Evolutionary conservation across 2,113 vertebrate species (phyloP).

Genomic region (Talpa occidentalis): DNA sequence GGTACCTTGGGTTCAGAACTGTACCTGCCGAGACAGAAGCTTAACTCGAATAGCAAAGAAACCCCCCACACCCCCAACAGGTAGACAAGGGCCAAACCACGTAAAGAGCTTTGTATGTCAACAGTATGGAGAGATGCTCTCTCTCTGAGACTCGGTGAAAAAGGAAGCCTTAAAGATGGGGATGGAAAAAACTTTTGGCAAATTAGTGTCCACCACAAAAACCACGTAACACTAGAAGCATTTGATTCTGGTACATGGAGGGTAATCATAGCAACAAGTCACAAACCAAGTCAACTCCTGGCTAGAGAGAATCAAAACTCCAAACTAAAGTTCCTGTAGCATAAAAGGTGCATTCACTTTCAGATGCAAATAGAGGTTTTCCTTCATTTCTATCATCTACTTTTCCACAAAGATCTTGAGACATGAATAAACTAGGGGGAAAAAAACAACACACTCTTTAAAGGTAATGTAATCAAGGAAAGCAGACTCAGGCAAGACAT

Average conservation of each 20-base stretch:
- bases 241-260: not conserved
- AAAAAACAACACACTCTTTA: not conserved
- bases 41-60: not conserved
- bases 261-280: slow-evolving; percentile 8
- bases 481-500: not conserved
- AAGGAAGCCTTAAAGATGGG: not conserved
- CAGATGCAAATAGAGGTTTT: not conserved
- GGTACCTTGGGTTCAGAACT: too few species aligned
- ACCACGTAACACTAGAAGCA: not conserved
- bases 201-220: not conserved
- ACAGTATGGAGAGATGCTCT: not conserved
- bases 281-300: not conserved
- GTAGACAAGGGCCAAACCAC: not conserved
- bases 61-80: too few species aligned
- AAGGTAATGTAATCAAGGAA: not conserved
- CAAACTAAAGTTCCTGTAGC: not conserved
- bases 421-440: not conserved
- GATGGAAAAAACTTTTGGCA: not conserved
- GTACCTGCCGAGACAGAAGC: not conserved
- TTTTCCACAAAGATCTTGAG: not conserved
- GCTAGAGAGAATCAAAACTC: not conserved
- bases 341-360: not conserved
- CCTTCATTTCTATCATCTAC: not conserved
- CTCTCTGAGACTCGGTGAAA: not conserved
- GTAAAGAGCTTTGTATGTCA: not conserved